Evolutionary conservation across 2,888 invertebrate species (phyloP).

Genomic region (Tupiocoris notatus): DNA sequence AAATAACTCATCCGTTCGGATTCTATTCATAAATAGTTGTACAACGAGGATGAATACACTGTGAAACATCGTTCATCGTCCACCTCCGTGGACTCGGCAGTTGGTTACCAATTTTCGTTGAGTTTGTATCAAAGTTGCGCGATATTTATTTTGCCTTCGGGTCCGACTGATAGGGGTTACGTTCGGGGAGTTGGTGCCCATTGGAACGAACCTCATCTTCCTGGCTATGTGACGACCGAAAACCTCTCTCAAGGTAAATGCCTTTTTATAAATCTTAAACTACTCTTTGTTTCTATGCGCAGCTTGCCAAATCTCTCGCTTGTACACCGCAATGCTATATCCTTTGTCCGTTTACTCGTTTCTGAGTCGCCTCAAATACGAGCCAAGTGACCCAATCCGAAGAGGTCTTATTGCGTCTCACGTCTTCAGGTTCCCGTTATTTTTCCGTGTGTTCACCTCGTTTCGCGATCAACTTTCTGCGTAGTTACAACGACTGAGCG

Average conservation of each 20-base stretch:
- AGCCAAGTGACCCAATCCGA: background rate
- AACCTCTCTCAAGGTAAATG: constrained; percentile 11
- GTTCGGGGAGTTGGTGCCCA: constrained; percentile 22
- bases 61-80: background rate
- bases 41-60: background rate
- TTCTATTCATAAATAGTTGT: background rate
- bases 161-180: constrained; percentile 19
- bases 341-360: background rate
- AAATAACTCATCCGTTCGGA: background rate
- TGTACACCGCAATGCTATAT: background rate
- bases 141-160: background rate
- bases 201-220: constrained; percentile 16
- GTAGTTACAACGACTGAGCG: background rate
- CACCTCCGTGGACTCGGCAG: background rate
- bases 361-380: background rate
- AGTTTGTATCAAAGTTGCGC: background rate
- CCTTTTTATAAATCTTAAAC: background rate
- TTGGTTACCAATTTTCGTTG: background rate
- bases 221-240: constrained; percentile 36
- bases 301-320: background rate
- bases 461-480: background rate
- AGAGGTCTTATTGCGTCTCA: constrained; percentile 28
- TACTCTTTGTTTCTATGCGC: constrained; percentile 2
- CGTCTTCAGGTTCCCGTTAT: constrained; percentile 24
- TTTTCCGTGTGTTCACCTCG: constrained; percentile 16